Evolutionary conservation across 2,797 vertebrate genomes (phyloP), one percentile per base, ranked within the genome.

Genomic region (Gila robusta): DNA sequence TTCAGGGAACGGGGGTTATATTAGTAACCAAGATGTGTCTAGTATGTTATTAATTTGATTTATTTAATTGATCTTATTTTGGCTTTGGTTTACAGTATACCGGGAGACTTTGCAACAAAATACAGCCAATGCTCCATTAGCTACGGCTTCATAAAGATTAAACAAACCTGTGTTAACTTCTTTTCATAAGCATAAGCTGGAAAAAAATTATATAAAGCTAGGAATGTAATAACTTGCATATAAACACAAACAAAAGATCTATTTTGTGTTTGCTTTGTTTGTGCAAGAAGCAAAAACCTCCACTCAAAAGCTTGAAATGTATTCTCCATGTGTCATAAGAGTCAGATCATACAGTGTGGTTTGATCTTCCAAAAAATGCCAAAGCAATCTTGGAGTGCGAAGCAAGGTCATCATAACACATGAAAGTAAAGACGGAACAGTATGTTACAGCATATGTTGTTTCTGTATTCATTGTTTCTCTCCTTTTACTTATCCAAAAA

Each of bases 281-380:
- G 52, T 82, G 52, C 32, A 64, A 64, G 8, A 41, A 59, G 37
- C 4, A 62, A 79, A 69, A 49, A 23, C 26, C 17, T 35, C 6
- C 41, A 54, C 35, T 26, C 16, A 26, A 44, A 66, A n/a, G 39
- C 11, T 41, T 5, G 21, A 72, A 59, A 62, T 59, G 49, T n/a
- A 44, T 32, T 72, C n/a, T 44, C 37, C 32, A n/a, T 7, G 32
- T 77, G 52, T 62, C 56, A n/a, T 8, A 35, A 32, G 69, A 44
- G n/a, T 59, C 69, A 69, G 44, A 52, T 81, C 67, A 82, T 56
- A 21, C 41, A 39, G 44, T 26, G 3, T 54, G 23, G 62, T 84
- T 69, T 78, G 35, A 84, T 84, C 47, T 84, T 77, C 35, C 35
- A 84, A 84, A 74, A 39, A 28, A 67, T 11, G 32, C 19, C 71